Evolutionary conservation across 2,888 invertebrate species (phyloP), one percentile per base, ranked within the genome.

Genomic region (Ornithoptera alexandrae): DNA sequence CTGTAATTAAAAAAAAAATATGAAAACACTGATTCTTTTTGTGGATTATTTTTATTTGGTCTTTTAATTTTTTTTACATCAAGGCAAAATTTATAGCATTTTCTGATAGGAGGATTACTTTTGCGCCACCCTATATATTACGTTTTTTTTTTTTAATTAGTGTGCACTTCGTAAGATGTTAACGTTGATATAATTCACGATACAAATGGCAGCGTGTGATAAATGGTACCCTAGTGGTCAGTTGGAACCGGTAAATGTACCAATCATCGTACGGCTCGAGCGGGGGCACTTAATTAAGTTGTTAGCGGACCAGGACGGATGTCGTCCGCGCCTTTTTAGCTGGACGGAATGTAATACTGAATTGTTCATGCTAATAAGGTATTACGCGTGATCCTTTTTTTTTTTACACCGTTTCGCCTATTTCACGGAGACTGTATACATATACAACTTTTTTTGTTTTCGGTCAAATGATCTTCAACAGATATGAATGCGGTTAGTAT

Each of bases 251-350:
- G 65, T 69, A 62, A 46, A 65, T 39, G 64, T 65, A 71, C 62
- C 63, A 72, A 72, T 71, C 71, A 70, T 72, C 74, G 73, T 68
- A 39, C 73, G 66, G 22, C 36, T 36, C 36, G 36, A 17, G 58
- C 56, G 70, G 24, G 65, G 69, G 65, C 68, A 72, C 74, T 76
- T 80, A 79, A 80, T 80, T 78, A 74, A 80, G 80, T 77, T 77
- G 77, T 81, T 78, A 76, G 72, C 75, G 68, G 72, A 67, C 74
- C 62, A 69, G 62, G 60, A 67, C 65, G 72, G 67, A 74, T 73
- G 75, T 72, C 67, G 67, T 71, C 72, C 74, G 72, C 65, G 64
- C 78, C 78, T 72, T 78, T 78, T 77, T 74, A 69, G 78, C 65
- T 59, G 18, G 39, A 20, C 66, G 76, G 79, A 79, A 81, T 81